A percentile compares a stretch with the other conserved stretches of the same genome.
Conservation (phyloP, 2,888 invertebrate genomes). For the Cerastis leucographa region DNA sequence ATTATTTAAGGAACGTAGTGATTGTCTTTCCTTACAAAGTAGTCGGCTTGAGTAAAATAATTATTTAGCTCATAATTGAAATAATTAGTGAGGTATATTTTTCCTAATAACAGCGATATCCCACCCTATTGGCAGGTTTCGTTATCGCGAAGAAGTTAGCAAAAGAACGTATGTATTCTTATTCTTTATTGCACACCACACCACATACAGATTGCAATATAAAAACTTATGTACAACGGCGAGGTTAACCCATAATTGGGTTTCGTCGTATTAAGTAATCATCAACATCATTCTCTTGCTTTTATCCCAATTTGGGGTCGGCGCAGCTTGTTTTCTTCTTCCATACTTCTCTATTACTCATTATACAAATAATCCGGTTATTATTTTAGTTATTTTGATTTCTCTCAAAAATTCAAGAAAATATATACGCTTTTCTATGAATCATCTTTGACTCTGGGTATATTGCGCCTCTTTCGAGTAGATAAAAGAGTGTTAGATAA, state of each 20-base stretch:
- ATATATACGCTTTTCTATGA: background rate
- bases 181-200: too few species aligned
- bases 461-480: too few species aligned
- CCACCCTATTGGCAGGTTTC: conserved; percentile 41
- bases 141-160: conserved; percentile 27
- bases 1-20: conserved; percentile 23
- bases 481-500: background rate
- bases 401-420: background rate
- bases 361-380: background rate
- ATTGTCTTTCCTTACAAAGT: background rate
- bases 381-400: background rate
- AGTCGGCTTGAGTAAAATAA: conserved; percentile 39
- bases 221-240: too few species aligned
- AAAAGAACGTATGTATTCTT: too few species aligned
- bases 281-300: background rate
- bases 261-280: conserved; percentile 1
- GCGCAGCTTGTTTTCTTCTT: background rate
- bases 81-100: conserved; percentile 16
- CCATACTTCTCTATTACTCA: background rate
- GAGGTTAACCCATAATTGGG: too few species aligned
- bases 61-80: conserved; percentile 20
- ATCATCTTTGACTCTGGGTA: background rate
- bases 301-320: background rate
- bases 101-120: background rate
- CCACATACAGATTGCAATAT: too few species aligned